phyloP scores from a whole-genome alignment of 2,113 vertebrate species.

The Oryzias javanicus region DNA sequence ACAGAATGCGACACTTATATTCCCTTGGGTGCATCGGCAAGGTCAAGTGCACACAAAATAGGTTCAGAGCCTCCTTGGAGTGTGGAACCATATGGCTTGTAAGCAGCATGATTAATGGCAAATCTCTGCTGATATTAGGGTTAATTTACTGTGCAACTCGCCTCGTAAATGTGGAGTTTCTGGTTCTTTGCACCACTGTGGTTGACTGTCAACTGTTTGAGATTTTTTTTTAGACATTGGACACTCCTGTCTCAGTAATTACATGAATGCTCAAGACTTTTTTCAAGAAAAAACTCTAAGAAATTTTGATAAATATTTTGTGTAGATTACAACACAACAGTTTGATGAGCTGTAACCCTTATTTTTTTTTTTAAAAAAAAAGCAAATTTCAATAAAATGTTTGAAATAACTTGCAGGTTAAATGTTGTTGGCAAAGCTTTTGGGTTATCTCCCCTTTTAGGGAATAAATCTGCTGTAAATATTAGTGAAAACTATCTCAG shows the following conservation, averaged over 20 bases:
- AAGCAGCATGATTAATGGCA: slow-evolving; percentile 59
- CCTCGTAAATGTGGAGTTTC: slow-evolving; percentile 13
- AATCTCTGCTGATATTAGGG: slow-evolving; percentile 47
- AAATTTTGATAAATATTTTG: too few species aligned
- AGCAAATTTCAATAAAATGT: background rate
- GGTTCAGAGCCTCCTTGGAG: slow-evolving; percentile 49
- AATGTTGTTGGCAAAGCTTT: background rate
- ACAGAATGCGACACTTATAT: slow-evolving; percentile 12
- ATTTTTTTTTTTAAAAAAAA: too few species aligned
- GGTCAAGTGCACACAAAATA: slow-evolving; percentile 55
- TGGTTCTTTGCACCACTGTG: slow-evolving; percentile 24
- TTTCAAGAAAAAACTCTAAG: too few species aligned
- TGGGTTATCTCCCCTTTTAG: background rate
- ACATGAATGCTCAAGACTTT: too few species aligned
- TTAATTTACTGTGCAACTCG: slow-evolving; percentile 54
- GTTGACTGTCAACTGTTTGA: slow-evolving; percentile 1
- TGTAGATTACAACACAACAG: too few species aligned
- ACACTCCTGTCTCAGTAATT: too few species aligned
- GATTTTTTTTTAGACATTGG: background rate
- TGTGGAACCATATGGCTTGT: slow-evolving; percentile 44
- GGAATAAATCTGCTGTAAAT: slow-evolving; percentile 4
- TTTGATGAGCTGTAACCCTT: too few species aligned
- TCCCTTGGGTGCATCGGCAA: slow-evolving; percentile 34
- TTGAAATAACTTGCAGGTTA: background rate
- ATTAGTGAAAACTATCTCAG: slow-evolving; percentile 22